Base-by-base conservation (phyloP, 2,113 vertebrate species). In the Cacatua alba region DNA sequence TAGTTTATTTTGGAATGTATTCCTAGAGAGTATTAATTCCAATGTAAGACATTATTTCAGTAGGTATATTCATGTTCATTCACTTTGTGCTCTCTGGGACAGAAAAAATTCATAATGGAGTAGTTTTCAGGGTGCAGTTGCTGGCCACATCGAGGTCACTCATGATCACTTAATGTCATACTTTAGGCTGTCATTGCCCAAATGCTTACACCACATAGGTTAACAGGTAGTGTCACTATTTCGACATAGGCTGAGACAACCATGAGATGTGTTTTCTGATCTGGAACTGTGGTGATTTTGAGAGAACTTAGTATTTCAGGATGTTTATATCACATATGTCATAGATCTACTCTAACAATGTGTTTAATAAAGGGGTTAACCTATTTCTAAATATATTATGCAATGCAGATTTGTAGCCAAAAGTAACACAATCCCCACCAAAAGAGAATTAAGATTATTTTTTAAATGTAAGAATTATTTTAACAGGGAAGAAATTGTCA, bases 301-400 rank as follows among this genome's bases (percentile, higher is more conserved):
- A 85, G 31, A 41, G 41, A 69, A 62, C 8, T 26, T 59, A n/a
- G 2, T 72, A 17, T 64, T 92, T 84, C 24, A 49, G 37, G 41
- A 13, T 65, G 26, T 44, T 88, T 72, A 3, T 31, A 59, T 69
- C 64, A 16, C 35, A 2, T 64, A 43, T 15, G 49, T 52, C 76
- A 37, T 5, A 41, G 59, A 83, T 46, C 37, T 71, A 0, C 29
- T 91, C 31, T 62, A 78, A 60, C 9, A 71, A 19, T 79, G 35
- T 29, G 17, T 31, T 87, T 92, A 89, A 79, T 79, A 80, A 82
- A 92, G 82, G 72, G 49, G 88, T 94, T 96, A 96, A 94, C 65
- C 64, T 92, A 65, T 71, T 96, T 91, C 81, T 93, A 89, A 92
- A 91, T 65, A 74, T 28, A 89, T 94, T 84, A 93, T 85, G 92